Percentiles rank a stretch among this genome's conserved stretches.
Evolutionary conservation across 2,113 vertebrate genomes (phyloP).

Genomic region (Vidua chalybeata): DNA sequence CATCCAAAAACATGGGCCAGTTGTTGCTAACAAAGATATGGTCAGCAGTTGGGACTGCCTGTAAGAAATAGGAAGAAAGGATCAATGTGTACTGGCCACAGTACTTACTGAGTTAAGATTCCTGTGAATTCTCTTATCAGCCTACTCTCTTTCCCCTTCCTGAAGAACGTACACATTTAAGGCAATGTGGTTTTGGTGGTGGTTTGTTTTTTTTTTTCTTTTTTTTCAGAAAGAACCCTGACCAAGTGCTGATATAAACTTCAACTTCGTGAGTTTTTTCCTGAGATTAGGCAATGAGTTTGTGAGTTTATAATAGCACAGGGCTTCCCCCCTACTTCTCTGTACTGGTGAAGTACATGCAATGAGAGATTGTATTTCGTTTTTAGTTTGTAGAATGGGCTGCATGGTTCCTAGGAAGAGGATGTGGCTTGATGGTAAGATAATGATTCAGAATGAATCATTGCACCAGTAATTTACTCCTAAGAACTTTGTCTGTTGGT

Average conservation of each 20-base stretch:
- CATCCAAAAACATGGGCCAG: not conserved
- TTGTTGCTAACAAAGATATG: not conserved
- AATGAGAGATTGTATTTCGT: rapidly evolving
- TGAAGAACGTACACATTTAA: not conserved
- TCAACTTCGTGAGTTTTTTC: not conserved
- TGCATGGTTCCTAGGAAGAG: not conserved
- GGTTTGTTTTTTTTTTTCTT: not conserved
- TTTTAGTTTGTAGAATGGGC: not conserved
- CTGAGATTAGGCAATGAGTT: not conserved
- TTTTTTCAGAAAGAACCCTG: not conserved
- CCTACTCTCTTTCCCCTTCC: not conserved
- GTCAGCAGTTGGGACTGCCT: not conserved
- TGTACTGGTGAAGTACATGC: not conserved
- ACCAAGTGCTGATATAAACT: not conserved
- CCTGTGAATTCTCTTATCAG: not conserved
- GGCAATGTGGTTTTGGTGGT: not conserved
- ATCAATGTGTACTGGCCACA: not conserved
- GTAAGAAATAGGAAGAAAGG: not conserved
- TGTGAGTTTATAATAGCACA: not conserved
- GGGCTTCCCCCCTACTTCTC: not conserved
- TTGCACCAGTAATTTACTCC: not conserved
- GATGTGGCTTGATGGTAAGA: not conserved
- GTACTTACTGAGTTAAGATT: not conserved
- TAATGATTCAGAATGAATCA: not conserved
- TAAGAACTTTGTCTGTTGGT: not conserved